Conservation (phyloP, 1,140 invertebrate genomes). For the Cherax destructor region DNA sequence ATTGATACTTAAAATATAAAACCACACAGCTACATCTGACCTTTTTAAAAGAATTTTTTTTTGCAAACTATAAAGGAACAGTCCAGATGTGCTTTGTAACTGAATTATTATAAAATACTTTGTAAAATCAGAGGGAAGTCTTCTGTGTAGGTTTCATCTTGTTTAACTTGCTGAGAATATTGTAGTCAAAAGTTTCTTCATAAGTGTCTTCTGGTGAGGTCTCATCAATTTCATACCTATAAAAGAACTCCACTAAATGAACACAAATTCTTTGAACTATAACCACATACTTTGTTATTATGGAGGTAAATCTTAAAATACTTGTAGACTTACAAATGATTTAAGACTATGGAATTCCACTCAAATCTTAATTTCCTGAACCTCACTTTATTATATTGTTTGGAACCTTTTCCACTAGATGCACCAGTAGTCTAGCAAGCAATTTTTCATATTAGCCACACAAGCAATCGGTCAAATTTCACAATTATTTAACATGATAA, state of each 20-base stretch:
- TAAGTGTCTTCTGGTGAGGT: constrained; percentile 60
- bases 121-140: constrained; percentile 47
- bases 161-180: constrained; percentile 66
- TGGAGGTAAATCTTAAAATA: no score
- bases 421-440: no score
- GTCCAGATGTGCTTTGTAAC: not conserved
- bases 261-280: no score
- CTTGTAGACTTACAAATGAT: no score
- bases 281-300: no score
- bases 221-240: constrained; percentile 77
- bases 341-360: no score
- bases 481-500: no score
- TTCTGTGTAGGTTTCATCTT: constrained; percentile 59
- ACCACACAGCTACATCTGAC: not conserved
- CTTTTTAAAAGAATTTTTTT: not conserved
- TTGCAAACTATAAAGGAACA: not conserved
- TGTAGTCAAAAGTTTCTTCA: constrained; percentile 58
- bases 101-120: not conserved
- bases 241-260: not conserved
- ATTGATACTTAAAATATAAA: not conserved
- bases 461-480: no score
- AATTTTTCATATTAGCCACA: no score
- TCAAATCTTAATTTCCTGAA: no score
- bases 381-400: no score
- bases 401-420: no score